Evolutionary conservation across 2,113 vertebrate genomes (phyloP), one percentile per base, ranked within the genome.

Genomic region (Silurus asotus): DNA sequence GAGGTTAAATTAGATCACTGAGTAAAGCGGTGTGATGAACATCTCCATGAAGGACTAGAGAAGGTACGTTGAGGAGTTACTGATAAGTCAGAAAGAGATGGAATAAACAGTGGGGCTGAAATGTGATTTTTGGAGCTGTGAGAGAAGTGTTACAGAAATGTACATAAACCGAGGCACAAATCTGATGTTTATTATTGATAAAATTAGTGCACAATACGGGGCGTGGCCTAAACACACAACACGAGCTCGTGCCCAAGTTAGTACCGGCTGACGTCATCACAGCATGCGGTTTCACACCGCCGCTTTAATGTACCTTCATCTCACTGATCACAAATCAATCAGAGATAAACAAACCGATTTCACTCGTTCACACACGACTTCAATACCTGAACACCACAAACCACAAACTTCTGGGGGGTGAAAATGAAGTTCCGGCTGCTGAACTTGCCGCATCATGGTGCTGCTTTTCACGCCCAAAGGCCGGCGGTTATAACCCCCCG

Each of bases 391-490:
- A 45, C 28, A 6, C 37, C 6, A 48, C 70, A 48, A 17, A 23
- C 15, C 20, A 23, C 45, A 49, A 49, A 49, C 70, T 48, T 15
- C 67, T n/a, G 19, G 17, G 0, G 23, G 4, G 2, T 2, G 0
- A 83, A 78, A 85, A 61, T 8, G 17, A 25, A 81, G 17, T n/a
- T 7, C 62, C 65, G 14, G 45, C 14, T 81, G 3, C 19, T 0
- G 23, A 88, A 80, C 81, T 69, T 89, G 89, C 88, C 82, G 88
- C 89, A 89, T 91, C 86, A 89, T 82, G 90, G 72, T 82, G 28
- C 83, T 85, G 59, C 37, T 45, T 49, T 87, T 37, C 81, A 87
- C 74, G 25, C 61, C 81, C 55, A 23, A 69, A n/a, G n/a, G 59
- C 70, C 55, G 80, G n/a, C 17, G 23, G 6, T 17, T n/a, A 56